phyloP scores from a whole-genome alignment of 1,140 invertebrate genomes.

The Anastatus disparis region DNA sequence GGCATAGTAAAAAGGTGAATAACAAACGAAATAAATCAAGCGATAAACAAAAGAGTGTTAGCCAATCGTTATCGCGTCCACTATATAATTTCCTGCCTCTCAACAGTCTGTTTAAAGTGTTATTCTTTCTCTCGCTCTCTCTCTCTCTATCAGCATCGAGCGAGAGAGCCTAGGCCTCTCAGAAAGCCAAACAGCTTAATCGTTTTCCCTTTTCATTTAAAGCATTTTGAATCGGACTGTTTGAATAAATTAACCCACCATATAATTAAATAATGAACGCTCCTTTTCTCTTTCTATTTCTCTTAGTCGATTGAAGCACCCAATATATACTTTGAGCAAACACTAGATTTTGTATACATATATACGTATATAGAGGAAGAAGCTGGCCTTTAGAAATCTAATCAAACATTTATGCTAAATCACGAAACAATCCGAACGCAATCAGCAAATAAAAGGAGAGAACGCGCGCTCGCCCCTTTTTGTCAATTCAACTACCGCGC shows the following conservation, averaged over 20 bases:
- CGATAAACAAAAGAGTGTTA: not conserved
- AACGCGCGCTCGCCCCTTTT: conserved; percentile 47
- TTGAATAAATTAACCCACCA: conserved; percentile 42
- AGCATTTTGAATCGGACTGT: conserved; percentile 6
- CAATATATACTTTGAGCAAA: too few species aligned
- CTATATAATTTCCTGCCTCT: conserved; percentile 34
- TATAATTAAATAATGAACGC: conserved; percentile 43
- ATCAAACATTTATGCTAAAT: conserved; percentile 71
- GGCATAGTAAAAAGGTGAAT: not conserved
- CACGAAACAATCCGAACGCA: conserved; percentile 68
- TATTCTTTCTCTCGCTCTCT: not conserved
- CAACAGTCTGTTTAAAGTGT: conserved; percentile 1
- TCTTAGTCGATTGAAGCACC: too few species aligned
- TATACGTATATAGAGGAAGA: not conserved
- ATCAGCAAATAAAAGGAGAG: conserved; percentile 67
- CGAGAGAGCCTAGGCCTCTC: not conserved
- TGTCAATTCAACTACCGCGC: conserved; percentile 44
- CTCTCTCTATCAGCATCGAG: not conserved
- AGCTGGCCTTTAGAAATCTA: conserved; percentile 59
- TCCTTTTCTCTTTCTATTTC: too few species aligned
- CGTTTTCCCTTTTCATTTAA: conserved; percentile 17
- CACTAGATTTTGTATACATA: too few species aligned
- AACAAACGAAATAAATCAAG: not conserved
- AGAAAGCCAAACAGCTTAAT: too few species aligned
- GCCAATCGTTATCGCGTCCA: conserved; percentile 34